Evolutionary conservation across 2,797 vertebrate species (phyloP), one percentile per base, ranked within the genome.

Genomic region (Amazonetta brasiliensis): DNA sequence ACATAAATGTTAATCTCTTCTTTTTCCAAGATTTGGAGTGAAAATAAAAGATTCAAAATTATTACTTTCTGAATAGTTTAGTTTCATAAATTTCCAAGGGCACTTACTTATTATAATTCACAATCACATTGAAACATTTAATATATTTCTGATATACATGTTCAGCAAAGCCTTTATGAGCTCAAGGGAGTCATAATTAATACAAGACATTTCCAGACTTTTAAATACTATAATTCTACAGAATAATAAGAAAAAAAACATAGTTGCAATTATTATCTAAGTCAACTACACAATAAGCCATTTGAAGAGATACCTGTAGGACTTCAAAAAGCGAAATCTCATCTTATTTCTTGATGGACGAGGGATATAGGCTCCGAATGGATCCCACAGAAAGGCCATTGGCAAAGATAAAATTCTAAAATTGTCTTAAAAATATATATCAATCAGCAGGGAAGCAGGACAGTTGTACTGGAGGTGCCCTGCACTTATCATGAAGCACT

Each of bases 241-340:
- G 18, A 39, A 88, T 14, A 89, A 94, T 43, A 52, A 44, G 62
- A 73, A 48, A 31, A 31, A 6, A 60, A 19, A 20, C 68, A 73
- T 56, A 86, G 62, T 22, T 83, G 78, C 12, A 77, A 28, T n/a
- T 85, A 73, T n/a, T 76, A 82, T 39, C 35, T 87, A 58, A 33
- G 23, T 69, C 41, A 77, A 80, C 64, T 76, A 59, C 30, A 84
- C 37, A 0, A 0, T 28, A 67, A 92, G n/a, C 48, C 93, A 91
- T 44, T 44, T 93, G 79, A 68, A 83, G 18, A 80, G 68, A 89
- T 99, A 99, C 98, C 98, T 99, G 98, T 97, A 98, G 50, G 98
- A 99, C 92, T 98, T 98, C 91, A 98, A 97, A 97, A 98, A 98
- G 56, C 96, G 96, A 78, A 98, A 97, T 97, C 98, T 98, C 97